A percentile compares a stretch with the other conserved stretches of the same genome.
Evolutionary conservation across 2,888 invertebrate genomes (phyloP).

Genomic region (Drosophila diplacantha): DNA sequence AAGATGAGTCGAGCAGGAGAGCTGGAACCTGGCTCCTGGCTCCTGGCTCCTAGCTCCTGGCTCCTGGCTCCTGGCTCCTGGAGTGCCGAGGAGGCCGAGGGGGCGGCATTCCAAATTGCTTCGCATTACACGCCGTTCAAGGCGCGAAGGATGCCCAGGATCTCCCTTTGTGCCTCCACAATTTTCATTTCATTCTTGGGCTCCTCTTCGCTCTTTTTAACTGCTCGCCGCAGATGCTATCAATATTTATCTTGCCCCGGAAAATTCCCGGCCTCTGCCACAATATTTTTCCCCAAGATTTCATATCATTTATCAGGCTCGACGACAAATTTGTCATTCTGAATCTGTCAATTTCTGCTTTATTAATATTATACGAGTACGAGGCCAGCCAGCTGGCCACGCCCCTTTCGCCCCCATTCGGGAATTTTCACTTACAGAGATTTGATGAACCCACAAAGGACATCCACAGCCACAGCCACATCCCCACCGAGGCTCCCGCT

Average conservation of each 20-base stretch:
- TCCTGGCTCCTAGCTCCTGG: neutral
- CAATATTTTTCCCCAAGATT: constrained; percentile 67
- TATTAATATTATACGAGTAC: constrained; percentile 71
- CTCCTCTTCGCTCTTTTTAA: constrained; percentile 55
- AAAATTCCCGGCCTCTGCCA: constrained; percentile 26
- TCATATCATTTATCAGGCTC: constrained; percentile 75
- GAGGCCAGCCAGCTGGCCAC: constrained; percentile 31
- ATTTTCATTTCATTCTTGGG: constrained; percentile 18
- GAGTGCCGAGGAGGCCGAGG: neutral
- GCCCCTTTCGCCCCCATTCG: constrained; percentile 7
- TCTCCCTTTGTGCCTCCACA: constrained; percentile 23
- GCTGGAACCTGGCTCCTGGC: neutral
- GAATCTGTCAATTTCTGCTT: constrained; percentile 74
- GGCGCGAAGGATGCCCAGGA: constrained; percentile 39
- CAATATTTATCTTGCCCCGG: constrained; percentile 65
- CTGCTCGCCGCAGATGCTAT: constrained; percentile 64
- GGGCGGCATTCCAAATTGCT: constrained; percentile 59
- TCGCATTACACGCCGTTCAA: constrained; percentile 61
- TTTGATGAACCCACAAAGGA: constrained; percentile 50
- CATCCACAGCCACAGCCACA: constrained; percentile 21
- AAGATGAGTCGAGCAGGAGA: neutral
- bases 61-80: neutral
- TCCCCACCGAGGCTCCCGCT: neutral
- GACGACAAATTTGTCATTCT: constrained; percentile 76
- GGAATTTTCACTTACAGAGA: constrained; percentile 65